Percentiles rank a stretch among this genome's conserved stretches.
phyloP scores from a whole-genome alignment of 2,113 vertebrate species.

The Talpa occidentalis region DNA sequence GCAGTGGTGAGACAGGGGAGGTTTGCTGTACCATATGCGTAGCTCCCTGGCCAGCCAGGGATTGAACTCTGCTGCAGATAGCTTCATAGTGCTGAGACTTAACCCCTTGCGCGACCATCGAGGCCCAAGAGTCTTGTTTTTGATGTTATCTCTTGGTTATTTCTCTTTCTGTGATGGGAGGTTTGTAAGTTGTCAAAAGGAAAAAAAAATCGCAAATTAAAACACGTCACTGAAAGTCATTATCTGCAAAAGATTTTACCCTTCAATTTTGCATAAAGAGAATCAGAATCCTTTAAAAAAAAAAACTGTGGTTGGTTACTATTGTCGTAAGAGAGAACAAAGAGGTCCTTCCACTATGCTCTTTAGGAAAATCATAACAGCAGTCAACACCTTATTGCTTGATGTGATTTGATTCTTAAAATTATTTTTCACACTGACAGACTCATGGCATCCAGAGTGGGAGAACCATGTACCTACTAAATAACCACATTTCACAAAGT shows the following conservation, averaged over 20 bases:
- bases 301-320: not conserved
- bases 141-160: not conserved
- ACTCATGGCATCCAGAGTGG: not conserved
- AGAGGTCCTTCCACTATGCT: not conserved
- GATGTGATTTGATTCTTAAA: slow-evolving; percentile 46
- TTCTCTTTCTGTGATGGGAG: slow-evolving; percentile 54
- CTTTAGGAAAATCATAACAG: slow-evolving; percentile 34
- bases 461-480: slow-evolving; percentile 8
- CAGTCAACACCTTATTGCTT: not conserved
- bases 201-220: slow-evolving; percentile 44
- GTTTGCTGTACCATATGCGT: no score
- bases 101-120: no score
- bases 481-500: slow-evolving; percentile 63
- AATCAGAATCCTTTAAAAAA: slow-evolving; percentile 26
- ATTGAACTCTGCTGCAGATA: no score
- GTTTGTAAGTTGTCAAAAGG: slow-evolving; percentile 6
- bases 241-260: not conserved
- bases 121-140: not conserved
- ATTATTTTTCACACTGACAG: slow-evolving; percentile 55
- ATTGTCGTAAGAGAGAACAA: not conserved
- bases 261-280: slow-evolving; percentile 49
- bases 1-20: no score
- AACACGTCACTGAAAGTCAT: not conserved
- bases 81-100: no score
- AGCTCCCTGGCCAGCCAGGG: no score